A percentile compares a stretch with the other conserved stretches of the same genome.
These are phyloP conservation scores for Drosophila melanica DNA, from an alignment of 1,140 invertebrate species.

Conservation along the genomic window DNA sequence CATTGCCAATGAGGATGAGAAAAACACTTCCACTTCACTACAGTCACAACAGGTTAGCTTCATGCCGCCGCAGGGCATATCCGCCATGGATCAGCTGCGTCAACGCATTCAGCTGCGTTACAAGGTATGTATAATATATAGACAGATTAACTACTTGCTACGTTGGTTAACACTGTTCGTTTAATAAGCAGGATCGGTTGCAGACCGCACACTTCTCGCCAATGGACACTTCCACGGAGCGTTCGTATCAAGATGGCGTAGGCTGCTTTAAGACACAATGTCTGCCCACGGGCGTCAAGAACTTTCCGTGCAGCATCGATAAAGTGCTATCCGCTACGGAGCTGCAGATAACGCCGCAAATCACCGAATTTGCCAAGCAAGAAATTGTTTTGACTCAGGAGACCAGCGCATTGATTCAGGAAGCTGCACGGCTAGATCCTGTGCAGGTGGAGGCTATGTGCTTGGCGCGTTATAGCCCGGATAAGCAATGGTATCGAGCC, in stretches of 20 bases:
- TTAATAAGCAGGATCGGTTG: conserved; percentile 32
- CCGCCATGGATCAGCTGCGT: conserved; percentile 27
- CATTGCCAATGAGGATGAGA: conserved; percentile 5
- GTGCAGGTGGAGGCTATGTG: conserved; percentile 49
- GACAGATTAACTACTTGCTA: background rate
- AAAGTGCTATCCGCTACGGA: conserved; percentile 56
- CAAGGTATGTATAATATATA: conserved; percentile 27
- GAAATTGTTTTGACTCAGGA: conserved; percentile 48
- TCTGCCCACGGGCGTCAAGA: conserved; percentile 60
- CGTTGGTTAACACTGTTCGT: background rate
- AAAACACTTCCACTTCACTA: background rate
- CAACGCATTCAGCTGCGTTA: conserved; percentile 44
- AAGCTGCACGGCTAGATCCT: conserved; percentile 29
- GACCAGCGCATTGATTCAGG: conserved; percentile 51
- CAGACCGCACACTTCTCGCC: conserved; percentile 51
- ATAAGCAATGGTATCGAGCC: conserved; percentile 76
- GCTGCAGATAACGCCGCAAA: conserved; percentile 61
- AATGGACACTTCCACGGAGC: conserved; percentile 58
- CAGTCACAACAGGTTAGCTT: background rate
- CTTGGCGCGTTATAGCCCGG: conserved; percentile 58
- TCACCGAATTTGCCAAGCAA: conserved; percentile 64
- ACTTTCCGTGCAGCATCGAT: conserved; percentile 61
- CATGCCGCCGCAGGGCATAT: background rate
- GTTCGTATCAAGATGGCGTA: conserved; percentile 44
- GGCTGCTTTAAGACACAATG: conserved; percentile 51